Conservation (phyloP, 2,888 invertebrate species). For the Drosophila monieri region DNA sequence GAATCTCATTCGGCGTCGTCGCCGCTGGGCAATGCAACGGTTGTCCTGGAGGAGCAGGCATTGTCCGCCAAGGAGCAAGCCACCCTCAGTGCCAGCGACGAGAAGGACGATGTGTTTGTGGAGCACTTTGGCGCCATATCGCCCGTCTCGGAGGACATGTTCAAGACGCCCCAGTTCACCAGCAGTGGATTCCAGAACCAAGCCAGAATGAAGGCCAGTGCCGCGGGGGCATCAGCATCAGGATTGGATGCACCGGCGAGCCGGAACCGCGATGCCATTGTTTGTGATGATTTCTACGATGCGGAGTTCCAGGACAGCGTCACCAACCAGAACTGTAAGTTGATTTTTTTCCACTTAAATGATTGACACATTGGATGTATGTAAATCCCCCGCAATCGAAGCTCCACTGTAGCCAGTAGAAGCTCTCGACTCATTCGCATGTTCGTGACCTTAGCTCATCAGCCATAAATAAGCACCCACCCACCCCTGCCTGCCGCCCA, state of each 20-base stretch:
- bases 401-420: neutral
- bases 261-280: constrained; percentile 8
- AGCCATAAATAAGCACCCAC: constrained; percentile 4
- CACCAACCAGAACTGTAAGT: constrained; percentile 73
- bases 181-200: constrained; percentile 43
- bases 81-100: constrained; percentile 72
- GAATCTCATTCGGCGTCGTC: constrained; percentile 9
- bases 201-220: constrained; percentile 26
- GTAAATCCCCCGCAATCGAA: neutral
- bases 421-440: constrained; percentile 15
- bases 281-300: constrained; percentile 46
- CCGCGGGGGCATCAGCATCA: neutral
- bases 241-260: neutral
- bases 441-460: constrained; percentile 41
- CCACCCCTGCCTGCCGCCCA: neutral
- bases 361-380: too few relatives aligned
- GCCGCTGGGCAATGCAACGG: constrained; percentile 30
- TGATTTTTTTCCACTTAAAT: neutral
- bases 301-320: constrained; percentile 63
- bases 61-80: constrained; percentile 80
- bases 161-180: constrained; percentile 64
- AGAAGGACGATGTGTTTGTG: constrained; percentile 80
- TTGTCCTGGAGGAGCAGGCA: constrained; percentile 55
- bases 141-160: constrained; percentile 71
- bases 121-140: constrained; percentile 72